Evolutionary conservation across 2,113 vertebrate species (phyloP).

Genomic region (Charadrius vociferus): DNA sequence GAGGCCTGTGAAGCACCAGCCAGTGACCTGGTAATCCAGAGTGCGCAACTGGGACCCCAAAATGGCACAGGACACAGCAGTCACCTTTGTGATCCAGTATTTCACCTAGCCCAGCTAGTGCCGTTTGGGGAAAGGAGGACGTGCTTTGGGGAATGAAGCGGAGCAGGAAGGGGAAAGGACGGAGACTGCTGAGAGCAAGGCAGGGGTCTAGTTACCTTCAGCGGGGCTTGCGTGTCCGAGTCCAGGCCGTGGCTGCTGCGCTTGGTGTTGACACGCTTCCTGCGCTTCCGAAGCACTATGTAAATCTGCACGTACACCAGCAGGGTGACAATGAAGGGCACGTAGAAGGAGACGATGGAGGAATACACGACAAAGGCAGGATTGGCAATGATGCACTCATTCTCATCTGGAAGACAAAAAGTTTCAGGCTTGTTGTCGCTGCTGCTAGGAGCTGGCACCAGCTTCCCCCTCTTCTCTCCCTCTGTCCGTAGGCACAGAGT

Average conservation of each 20-base stretch:
- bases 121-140: neutral
- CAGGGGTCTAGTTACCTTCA: conserved; percentile 73
- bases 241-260: conserved; percentile 74
- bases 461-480: neutral
- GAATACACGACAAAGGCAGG: conserved; percentile 86
- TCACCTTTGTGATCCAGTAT: accelerated
- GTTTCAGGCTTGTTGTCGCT: neutral
- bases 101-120: neutral
- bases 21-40: neutral
- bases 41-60: accelerated
- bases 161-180: neutral
- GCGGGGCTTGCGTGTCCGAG: conserved; percentile 61
- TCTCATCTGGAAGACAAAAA: conserved; percentile 72
- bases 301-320: conserved; percentile 87
- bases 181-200: neutral
- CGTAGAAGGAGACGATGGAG: conserved; percentile 86
- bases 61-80: neutral
- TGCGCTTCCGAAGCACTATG: conserved; percentile 78
- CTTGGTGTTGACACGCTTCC: conserved; percentile 84
- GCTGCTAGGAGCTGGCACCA: neutral
- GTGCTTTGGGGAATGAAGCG: neutral
- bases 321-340: conserved; percentile 85
- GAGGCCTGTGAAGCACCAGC: neutral
- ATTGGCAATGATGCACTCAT: conserved; percentile 83
- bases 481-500: neutral